phyloP scores from a whole-genome alignment of 1,140 invertebrate species.

The Diuraphis noxia region DNA sequence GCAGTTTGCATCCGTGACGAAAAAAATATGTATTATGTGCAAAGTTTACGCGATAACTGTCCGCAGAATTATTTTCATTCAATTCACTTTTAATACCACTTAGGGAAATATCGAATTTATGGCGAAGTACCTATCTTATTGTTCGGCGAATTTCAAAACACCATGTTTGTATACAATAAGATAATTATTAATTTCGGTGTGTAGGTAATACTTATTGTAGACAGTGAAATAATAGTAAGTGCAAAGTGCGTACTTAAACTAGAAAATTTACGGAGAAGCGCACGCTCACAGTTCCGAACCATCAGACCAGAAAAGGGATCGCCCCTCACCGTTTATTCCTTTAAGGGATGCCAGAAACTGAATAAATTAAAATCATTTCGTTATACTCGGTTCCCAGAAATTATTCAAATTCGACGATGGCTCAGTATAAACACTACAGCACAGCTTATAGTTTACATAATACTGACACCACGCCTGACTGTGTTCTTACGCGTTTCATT shows the following conservation, averaged over 20 bases:
- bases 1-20: too few relatives aligned
- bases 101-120: neutral
- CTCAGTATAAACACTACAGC: neutral
- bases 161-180: neutral
- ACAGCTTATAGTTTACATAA: neutral
- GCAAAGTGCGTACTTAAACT: neutral
- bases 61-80: neutral
- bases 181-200: neutral
- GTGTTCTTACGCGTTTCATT: neutral
- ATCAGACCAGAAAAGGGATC: neutral
- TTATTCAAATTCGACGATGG: neutral
- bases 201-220: neutral
- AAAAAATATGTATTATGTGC: too few relatives aligned
- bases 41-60: neutral
- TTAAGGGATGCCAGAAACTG: neutral
- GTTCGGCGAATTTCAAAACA: neutral
- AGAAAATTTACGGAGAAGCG: neutral
- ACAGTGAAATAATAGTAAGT: neutral
- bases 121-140: neutral
- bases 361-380: neutral
- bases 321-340: neutral
- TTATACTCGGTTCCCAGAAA: neutral
- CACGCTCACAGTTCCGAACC: neutral
- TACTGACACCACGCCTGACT: neutral
- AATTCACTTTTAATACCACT: neutral